Evolutionary conservation across 2,888 invertebrate species (phyloP).

Genomic region (Dermolepida albohirtum): DNA sequence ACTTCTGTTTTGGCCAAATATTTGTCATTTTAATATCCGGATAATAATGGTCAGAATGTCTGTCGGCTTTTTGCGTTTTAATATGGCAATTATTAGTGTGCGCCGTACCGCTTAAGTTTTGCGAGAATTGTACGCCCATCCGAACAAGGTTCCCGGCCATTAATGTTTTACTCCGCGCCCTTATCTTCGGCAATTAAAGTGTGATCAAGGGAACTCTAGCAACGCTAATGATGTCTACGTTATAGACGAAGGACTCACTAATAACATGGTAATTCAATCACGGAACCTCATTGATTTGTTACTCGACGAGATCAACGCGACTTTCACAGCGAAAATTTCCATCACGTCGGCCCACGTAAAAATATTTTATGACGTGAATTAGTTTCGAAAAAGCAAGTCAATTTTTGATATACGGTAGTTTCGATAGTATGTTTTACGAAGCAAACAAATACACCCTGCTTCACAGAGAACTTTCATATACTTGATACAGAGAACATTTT

Average conservation of each 20-base stretch:
- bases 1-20: neutral
- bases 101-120: neutral
- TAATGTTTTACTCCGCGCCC: slow-evolving; percentile 40
- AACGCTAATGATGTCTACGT: slow-evolving; percentile 43
- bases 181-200: slow-evolving; percentile 44
- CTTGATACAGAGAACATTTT: no score
- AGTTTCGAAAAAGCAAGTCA: no score
- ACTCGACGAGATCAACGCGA: neutral
- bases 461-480: no score
- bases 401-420: no score
- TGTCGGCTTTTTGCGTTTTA: slow-evolving; percentile 7
- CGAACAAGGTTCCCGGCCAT: slow-evolving; percentile 23
- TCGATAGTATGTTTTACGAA: no score
- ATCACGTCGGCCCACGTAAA: no score
- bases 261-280: slow-evolving; percentile 47
- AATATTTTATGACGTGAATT: no score
- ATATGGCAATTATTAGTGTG: slow-evolving; percentile 1
- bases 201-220: slow-evolving; percentile 41
- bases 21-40: slow-evolving; percentile 9
- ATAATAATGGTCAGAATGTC: neutral
- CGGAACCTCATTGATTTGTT: slow-evolving; percentile 38
- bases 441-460: no score
- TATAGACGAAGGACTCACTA: slow-evolving; percentile 44
- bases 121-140: neutral
- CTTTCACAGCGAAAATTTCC: no score